Evolutionary conservation across 2,797 vertebrate species (phyloP).

Genomic region (Mycteria americana): DNA sequence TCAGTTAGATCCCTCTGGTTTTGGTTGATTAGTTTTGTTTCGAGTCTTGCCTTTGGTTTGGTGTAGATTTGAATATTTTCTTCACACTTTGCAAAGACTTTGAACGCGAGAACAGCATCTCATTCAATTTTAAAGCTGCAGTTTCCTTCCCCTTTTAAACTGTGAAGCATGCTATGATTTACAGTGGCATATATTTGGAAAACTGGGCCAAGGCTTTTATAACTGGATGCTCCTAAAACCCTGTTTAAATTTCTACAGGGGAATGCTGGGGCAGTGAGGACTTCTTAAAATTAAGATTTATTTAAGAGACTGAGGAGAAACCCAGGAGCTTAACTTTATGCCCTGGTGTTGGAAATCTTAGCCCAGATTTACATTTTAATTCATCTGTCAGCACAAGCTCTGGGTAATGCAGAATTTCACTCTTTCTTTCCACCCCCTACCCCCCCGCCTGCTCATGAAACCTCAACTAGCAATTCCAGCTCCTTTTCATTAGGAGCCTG

Average conservation of each 20-base stretch:
- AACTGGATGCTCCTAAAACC: conserved; percentile 13
- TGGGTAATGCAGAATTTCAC: conserved; percentile 56
- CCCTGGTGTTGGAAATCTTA: conserved; percentile 40
- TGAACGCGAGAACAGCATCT: conserved; percentile 21
- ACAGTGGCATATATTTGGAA: not conserved
- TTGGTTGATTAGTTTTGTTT: not conserved
- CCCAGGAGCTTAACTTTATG: conserved; percentile 38
- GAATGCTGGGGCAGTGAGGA: not conserved
- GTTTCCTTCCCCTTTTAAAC: conserved; percentile 41
- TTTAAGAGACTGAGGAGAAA: conserved; percentile 41
- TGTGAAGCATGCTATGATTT: conserved; percentile 7
- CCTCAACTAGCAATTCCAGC: conserved; percentile 36
- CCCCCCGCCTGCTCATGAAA: conserved; percentile 23
- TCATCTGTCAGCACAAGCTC: conserved; percentile 59
- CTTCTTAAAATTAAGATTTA: conserved; percentile 44
- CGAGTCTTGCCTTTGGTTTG: not conserved
- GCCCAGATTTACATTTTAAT: conserved; percentile 58
- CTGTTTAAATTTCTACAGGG: conserved; percentile 10
- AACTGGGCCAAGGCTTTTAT: conserved; percentile 17
- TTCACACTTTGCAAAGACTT: conserved; percentile 28
- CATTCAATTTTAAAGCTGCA: conserved; percentile 58
- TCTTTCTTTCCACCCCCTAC: not conserved
- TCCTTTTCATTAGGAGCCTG: conserved; percentile 49
- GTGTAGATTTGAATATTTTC: not conserved
- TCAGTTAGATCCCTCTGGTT: not conserved